Evolutionary conservation across 2,113 vertebrate genomes (phyloP).

Genomic region (Phrynocephalus versicolor): DNA sequence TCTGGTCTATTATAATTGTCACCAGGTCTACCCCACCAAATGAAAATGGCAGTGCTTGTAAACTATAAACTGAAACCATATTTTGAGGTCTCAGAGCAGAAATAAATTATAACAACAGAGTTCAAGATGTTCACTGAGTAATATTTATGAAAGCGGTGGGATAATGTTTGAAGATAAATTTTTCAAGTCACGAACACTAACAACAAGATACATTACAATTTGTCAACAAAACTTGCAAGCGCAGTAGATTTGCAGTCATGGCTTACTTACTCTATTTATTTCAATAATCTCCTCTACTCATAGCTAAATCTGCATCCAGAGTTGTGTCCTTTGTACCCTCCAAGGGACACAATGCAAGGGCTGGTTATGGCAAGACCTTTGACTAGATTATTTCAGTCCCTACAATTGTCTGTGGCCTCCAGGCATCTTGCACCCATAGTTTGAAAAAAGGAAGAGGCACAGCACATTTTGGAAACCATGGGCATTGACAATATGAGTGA

Average conservation of each 20-base stretch:
- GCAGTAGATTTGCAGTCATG: background rate
- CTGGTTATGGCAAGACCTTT: background rate
- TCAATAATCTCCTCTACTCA: background rate
- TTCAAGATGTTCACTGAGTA: background rate
- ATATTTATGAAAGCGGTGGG: slow-evolving; percentile 32
- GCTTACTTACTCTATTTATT: background rate
- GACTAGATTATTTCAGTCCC: background rate
- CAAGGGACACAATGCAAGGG: background rate
- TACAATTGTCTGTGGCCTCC: background rate
- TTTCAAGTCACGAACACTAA: background rate
- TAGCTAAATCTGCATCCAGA: background rate
- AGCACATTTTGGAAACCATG: background rate
- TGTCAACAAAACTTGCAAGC: background rate
- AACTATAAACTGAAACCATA: slow-evolving; percentile 16
- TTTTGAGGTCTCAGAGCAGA: background rate
- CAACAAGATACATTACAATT: background rate
- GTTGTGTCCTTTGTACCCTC: background rate
- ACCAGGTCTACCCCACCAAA: background rate
- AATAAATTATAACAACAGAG: background rate
- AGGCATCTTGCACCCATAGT: no score
- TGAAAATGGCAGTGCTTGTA: background rate
- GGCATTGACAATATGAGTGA: background rate
- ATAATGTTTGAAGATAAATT: background rate
- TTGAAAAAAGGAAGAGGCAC: background rate
- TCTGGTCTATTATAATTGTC: slow-evolving; percentile 35